Evolutionary conservation across 2,888 invertebrate genomes (phyloP), one percentile per base, ranked within the genome.

Genomic region (Gisinianus flammeolus): DNA sequence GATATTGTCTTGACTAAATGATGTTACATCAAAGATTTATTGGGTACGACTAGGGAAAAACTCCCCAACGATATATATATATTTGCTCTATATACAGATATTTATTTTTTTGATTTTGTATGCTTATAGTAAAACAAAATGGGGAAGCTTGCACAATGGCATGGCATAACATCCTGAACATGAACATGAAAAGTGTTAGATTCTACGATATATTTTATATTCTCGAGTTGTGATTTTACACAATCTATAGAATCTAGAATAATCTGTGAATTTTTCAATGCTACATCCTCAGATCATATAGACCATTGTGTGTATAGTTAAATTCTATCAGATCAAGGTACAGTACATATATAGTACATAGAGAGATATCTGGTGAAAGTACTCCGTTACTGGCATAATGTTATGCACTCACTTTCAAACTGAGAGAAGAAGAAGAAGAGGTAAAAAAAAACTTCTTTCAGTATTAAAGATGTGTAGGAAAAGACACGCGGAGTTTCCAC

Each of bases 391-490:
- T 44, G 16, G 44, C 44, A 44, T 44, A 44, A 44, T 44, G 44
- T 44, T 19, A 44, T 44, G 44, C 44, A 44, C 19, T 44, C 44
- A 44, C 44, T 44, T 44, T 4, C 2, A 19, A 6, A 16, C 44
- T 44, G 2, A n/a, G 2, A 28, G 33, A 67, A 24, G 67, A 31
- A n/a, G 33, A 10, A 33, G 33, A 35, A 30, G 5, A 22, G 54
- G 44, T 28, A 8, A 64, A 74, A 30, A 44, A 26, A 64, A 68
- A 68, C 26, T 44, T 68, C 44, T 66, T 64, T 74, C 66, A 74
- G 26, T 64, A 74, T 74, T 74, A 74, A 66, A 74, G 44, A 74
- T 64, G 30, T 52, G 64, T n/a, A 74, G 64, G 74, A 35, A 74
- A 72, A 62, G 52, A 26, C 74, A 67, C 44, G 66, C 67, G 66